Percentiles rank a stretch among this genome's conserved stretches.
Conservation (phyloP, 2,888 invertebrate species). For the Morinoia aosen region DNA sequence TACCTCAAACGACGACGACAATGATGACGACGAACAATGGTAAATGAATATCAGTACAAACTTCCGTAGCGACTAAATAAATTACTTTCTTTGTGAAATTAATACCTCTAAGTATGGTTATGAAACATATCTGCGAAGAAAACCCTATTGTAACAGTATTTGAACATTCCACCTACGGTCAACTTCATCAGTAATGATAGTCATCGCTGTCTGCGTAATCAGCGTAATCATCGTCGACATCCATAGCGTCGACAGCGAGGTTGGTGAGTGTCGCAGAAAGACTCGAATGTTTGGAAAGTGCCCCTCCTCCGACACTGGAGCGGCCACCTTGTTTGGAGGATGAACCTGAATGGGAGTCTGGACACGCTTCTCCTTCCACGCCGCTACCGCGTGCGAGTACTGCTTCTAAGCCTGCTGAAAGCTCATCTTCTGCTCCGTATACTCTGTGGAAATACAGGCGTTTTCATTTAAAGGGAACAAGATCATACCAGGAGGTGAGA, state of each 20-base stretch:
- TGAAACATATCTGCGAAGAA: neutral
- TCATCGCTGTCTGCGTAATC: conserved; percentile 67
- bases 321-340: conserved; percentile 50
- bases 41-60: neutral
- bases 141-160: neutral
- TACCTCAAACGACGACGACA: neutral
- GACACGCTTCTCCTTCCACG: conserved; percentile 12
- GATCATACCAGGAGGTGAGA: neutral
- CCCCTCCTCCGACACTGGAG: conserved; percentile 50
- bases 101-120: neutral
- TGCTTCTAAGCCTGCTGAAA: conserved; percentile 61
- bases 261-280: conserved; percentile 67
- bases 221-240: conserved; percentile 66
- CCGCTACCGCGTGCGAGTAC: conserved; percentile 52
- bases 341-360: conserved; percentile 46
- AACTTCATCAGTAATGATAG: conserved; percentile 59
- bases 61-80: neutral
- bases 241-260: conserved; percentile 66
- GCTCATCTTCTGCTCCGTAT: conserved; percentile 66
- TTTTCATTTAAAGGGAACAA: neutral
- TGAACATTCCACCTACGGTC: neutral
- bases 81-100: neutral
- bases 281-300: conserved; percentile 62
- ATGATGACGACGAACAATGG: neutral
- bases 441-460: conserved; percentile 54